Conservation (phyloP, 2,888 invertebrate species). For the Entomobrya proxima region DNA sequence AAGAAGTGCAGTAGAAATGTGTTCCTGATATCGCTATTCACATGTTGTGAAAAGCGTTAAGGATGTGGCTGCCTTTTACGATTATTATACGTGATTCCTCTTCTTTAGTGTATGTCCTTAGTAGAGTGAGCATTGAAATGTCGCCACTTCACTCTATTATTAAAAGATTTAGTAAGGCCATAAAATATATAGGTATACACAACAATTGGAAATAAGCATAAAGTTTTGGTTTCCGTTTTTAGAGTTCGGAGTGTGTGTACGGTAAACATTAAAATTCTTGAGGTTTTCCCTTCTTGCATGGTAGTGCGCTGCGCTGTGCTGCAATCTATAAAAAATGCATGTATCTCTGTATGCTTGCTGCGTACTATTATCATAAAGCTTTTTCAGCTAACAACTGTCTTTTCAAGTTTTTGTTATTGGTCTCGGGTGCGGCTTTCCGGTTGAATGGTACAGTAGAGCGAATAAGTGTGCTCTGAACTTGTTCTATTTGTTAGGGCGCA, state of each 20-base stretch:
- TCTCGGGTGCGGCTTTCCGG: constrained; percentile 2
- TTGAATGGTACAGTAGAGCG: not conserved
- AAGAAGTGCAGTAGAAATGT: too few species aligned
- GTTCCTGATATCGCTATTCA: not conserved
- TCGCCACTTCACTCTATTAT: constrained; percentile 20
- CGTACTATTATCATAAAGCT: too few species aligned
- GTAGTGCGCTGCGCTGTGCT: too few species aligned
- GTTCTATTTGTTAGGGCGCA: not conserved
- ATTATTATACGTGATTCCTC: not conserved
- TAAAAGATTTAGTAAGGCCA: constrained; percentile 15
- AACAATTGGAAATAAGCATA: not conserved
- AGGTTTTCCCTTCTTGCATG: too few species aligned
- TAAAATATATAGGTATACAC: constrained; percentile 12
- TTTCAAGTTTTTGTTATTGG: constrained; percentile 21
- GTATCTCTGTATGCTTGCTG: too few species aligned
- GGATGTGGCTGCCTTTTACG: not conserved
- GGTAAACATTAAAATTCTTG: constrained; percentile 11
- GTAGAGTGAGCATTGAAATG: not conserved
- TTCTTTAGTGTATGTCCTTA: not conserved
- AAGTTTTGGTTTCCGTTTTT: constrained; percentile 26
- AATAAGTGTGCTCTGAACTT: constrained; percentile 1
- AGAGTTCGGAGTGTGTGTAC: not conserved
- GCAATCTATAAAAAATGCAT: too few species aligned
- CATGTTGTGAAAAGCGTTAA: not conserved
- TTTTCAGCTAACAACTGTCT: too few species aligned